A percentile compares a stretch with the other conserved stretches of the same genome.
These are phyloP conservation scores for silkworm (Bombyx mori) DNA, from an alignment of 1,140 invertebrate genomes.

Conservation along the genomic window ASM3026992v2 NC_085118.1:12283501-12284000, in stretches of 20 bases:
- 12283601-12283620: conserved; percentile 49
- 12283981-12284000: too few species aligned
- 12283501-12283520: not conserved
- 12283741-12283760: conserved; percentile 61
- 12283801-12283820: conserved; percentile 60
- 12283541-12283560: conserved; percentile 56
- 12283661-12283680: conserved; percentile 67
- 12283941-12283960: conserved; percentile 3
- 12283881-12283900: conserved; percentile 60
- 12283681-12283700: conserved; percentile 32
- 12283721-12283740: conserved; percentile 65
- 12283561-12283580: conserved; percentile 58
- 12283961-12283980: not conserved
- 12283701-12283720: conserved; percentile 37
- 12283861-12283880: conserved; percentile 56
- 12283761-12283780: conserved; percentile 61
- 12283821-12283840: conserved; percentile 58
- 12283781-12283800: conserved; percentile 63
- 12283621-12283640: conserved; percentile 61
- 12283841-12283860: conserved; percentile 63
- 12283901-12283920: conserved; percentile 64
- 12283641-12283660: conserved; percentile 70
- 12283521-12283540: conserved; percentile 14
- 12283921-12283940: conserved; percentile 14
- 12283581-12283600: conserved; percentile 54